Evolutionary conservation across 2,888 invertebrate species (phyloP), one percentile per base, ranked within the genome.

Genomic region (Agrilus cyanescens): DNA sequence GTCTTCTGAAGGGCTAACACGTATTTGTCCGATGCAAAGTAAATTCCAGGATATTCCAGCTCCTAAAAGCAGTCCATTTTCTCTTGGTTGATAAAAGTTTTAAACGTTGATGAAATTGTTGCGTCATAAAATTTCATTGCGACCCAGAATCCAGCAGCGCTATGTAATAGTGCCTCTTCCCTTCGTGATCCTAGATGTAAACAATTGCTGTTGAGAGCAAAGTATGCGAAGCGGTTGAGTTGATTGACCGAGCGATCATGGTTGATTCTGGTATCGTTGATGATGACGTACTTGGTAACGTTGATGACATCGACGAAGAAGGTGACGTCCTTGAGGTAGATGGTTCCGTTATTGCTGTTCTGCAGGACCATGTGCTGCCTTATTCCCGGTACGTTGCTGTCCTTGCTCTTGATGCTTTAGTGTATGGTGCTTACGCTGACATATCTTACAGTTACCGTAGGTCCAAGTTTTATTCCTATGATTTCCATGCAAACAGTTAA

Each of bases 101-200:
- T 6, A 36, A 7, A 4, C 7, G 12, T 15, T 6, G 12, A 3
- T 4, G 5, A 5, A 41, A 12, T 8, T n/a, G 12, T 8, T 14
- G 15, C 10, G 32, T 30, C 14, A 43, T 39, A 30, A 41, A 43
- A 20, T n/a, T 32, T 16, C 18, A 16, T 25, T 39, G 32, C 7
- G 43, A 43, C 8, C 39, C 43, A 12, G 31, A 12, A 40, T 40
- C 43, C 30, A 43, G 32, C 13, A 41, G n/a, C 12, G 43, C 43
- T 32, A 32, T 41, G 13, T 15, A 18, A 8, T 37, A 10, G 4
- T 14, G 7, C 8, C 14, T n/a, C 10, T 15, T 31, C n/a, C 39
- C 39, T 4, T 6, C 6, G 12, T n/a, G 12, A 18, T 18, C 43
- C n/a, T 8, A 7, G 8, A 33, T 20, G 5, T n/a, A 15, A 31